Evolutionary conservation across 2,113 vertebrate species (phyloP).

Genomic region (Corythoichthys haematopterus): DNA sequence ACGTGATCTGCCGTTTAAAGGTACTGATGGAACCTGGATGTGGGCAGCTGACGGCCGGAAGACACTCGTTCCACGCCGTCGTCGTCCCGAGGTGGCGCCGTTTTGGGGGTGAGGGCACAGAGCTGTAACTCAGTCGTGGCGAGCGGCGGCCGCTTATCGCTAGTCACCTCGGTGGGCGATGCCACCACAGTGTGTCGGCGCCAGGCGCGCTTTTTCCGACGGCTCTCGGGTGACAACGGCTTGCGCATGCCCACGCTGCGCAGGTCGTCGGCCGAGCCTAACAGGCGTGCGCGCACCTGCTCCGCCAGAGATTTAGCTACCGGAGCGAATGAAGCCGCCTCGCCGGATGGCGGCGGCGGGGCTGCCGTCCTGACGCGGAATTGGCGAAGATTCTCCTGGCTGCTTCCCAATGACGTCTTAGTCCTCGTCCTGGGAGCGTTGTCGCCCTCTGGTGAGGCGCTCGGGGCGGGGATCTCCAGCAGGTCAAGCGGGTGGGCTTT

Average conservation of each 20-base stretch:
- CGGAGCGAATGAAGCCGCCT: conserved; percentile 54
- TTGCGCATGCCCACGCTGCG: conserved; percentile 78
- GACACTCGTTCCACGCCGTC: conserved; percentile 33
- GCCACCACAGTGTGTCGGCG: conserved; percentile 89
- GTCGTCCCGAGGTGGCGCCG: conserved; percentile 28
- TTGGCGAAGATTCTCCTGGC: conserved; percentile 58
- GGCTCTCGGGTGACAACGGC: conserved; percentile 82
- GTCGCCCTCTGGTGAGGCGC: conserved; percentile 3
- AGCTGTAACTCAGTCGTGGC: conserved; percentile 32
- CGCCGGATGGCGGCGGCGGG: conserved; percentile 30
- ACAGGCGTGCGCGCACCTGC: conserved; percentile 78
- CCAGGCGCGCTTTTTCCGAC: conserved; percentile 85
- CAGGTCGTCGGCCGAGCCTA: conserved; percentile 81
- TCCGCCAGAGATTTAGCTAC: conserved; percentile 70
- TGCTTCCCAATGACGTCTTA: conserved; percentile 64
- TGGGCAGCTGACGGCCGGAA: conserved; percentile 47
- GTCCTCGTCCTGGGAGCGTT: conserved; percentile 10
- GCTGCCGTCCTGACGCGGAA: conserved; percentile 16
- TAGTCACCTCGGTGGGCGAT: conserved; percentile 52
- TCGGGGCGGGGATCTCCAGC: conserved; percentile 31
- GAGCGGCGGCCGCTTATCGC: conserved; percentile 39
- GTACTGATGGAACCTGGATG: conserved; percentile 78
- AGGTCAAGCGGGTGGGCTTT: conserved; percentile 64
- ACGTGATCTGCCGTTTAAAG: conserved; percentile 41
- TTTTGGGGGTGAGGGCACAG: conserved; percentile 38